phyloP scores from a whole-genome alignment of 2,888 invertebrate genomes.

The Scaptomyza tumidula region DNA sequence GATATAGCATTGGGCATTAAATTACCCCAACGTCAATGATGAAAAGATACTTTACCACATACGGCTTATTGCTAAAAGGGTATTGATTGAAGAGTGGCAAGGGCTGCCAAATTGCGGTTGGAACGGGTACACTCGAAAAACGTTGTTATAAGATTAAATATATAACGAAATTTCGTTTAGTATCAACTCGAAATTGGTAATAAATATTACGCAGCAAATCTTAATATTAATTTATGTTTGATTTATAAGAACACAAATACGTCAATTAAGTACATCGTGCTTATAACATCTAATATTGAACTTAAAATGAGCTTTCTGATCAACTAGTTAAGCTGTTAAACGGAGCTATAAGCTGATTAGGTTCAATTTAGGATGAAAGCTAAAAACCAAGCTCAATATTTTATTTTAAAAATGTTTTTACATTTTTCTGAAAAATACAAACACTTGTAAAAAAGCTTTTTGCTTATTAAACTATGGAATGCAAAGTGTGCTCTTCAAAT shows the following conservation, averaged over 20 bases:
- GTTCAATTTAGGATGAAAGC: too few species aligned
- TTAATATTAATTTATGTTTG: background rate
- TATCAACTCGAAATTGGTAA: background rate
- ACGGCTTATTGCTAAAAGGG: background rate
- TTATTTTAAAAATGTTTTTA: too few species aligned
- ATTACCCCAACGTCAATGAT: conserved; percentile 46
- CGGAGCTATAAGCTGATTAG: too few species aligned
- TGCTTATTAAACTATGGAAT: background rate
- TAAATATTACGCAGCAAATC: background rate
- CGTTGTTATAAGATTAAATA: too few species aligned
- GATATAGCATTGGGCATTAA: conserved; percentile 53
- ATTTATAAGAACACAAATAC: background rate
- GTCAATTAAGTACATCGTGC: too few species aligned
- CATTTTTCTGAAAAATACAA: too few species aligned
- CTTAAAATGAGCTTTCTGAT: background rate
- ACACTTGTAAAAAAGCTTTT: background rate
- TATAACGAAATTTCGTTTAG: background rate
- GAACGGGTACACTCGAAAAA: background rate
- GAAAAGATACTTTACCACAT: conserved; percentile 16
- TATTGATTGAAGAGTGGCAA: background rate
- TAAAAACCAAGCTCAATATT: too few species aligned
- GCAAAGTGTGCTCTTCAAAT: background rate
- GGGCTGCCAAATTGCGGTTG: background rate
- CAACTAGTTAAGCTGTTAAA: background rate
- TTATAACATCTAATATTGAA: too few species aligned